Evolutionary conservation across 2,888 invertebrate species (phyloP).

Genomic region (Odontocolon sp.): DNA sequence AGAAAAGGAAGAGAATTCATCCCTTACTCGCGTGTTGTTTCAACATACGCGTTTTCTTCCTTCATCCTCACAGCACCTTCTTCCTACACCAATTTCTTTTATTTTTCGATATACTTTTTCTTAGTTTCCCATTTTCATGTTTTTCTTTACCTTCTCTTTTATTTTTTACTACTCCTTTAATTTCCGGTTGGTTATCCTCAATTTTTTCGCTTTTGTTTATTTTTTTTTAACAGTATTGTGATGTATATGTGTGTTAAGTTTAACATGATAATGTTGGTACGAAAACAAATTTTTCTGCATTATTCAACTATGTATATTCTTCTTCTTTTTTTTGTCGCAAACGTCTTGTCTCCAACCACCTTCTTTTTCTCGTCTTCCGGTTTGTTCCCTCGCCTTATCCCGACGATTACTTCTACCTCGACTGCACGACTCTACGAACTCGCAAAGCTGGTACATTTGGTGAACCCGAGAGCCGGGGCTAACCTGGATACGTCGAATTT

Average conservation of each 20-base stretch:
- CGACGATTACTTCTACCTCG: conserved; percentile 8
- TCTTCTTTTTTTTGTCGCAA: neutral
- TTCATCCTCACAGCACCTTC: neutral
- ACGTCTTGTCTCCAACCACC: conserved; percentile 8
- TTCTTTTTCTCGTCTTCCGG: conserved; percentile 30
- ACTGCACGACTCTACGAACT: neutral
- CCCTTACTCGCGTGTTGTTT: conserved; percentile 8
- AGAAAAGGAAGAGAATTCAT: conserved; percentile 18
- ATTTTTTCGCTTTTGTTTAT: too few relatives aligned
- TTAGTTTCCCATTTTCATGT: too few relatives aligned
- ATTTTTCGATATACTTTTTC: neutral
- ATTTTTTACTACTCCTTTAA: too few relatives aligned
- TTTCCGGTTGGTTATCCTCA: too few relatives aligned
- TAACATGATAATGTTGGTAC: too few relatives aligned
- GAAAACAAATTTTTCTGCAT: too few relatives aligned
- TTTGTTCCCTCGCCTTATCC: neutral
- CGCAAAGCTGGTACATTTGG: neutral
- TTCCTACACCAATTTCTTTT: neutral
- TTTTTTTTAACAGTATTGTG: too few relatives aligned
- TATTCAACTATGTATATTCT: neutral
- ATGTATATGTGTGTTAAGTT: too few relatives aligned
- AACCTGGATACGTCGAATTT: conserved; percentile 68
- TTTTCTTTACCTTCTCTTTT: too few relatives aligned
- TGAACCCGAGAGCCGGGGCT: conserved; percentile 33
- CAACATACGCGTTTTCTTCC: conserved; percentile 2